Evolutionary conservation across 2,888 invertebrate genomes (phyloP).

Genomic region (Seira ritae): DNA sequence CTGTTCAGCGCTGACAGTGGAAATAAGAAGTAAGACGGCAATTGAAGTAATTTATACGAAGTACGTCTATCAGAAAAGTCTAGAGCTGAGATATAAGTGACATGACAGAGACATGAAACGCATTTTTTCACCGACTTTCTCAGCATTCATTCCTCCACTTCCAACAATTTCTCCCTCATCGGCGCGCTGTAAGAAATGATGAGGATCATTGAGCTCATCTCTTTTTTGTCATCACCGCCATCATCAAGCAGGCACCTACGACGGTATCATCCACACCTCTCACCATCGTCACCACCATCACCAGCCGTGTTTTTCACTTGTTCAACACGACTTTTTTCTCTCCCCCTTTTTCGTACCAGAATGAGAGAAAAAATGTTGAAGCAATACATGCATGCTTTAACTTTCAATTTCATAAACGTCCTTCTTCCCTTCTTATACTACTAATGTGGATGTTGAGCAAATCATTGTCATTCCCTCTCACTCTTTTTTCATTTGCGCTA

Average conservation of each 20-base stretch:
- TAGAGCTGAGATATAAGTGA: slow-evolving; percentile 20
- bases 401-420: slow-evolving; percentile 8
- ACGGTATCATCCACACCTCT: slow-evolving; percentile 17
- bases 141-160: neutral
- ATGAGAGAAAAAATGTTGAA: neutral
- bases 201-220: slow-evolving; percentile 45
- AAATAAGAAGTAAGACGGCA: slow-evolving; percentile 23
- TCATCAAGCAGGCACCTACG: slow-evolving; percentile 6
- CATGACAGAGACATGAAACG: slow-evolving; percentile 30
- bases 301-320: slow-evolving; percentile 18
- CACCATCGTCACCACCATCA: slow-evolving; percentile 10
- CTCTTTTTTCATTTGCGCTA: slow-evolving; percentile 36
- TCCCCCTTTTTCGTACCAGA: neutral
- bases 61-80: slow-evolving; percentile 14
- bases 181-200: slow-evolving; percentile 24
- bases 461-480: slow-evolving; percentile 34
- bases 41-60: slow-evolving; percentile 26
- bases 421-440: too few relatives aligned
- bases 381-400: neutral
- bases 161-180: slow-evolving; percentile 15
- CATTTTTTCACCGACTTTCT: slow-evolving; percentile 2
- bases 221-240: slow-evolving; percentile 40
- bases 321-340: neutral
- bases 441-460: neutral
- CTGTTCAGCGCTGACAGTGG: slow-evolving; percentile 36